These are phyloP conservation scores for Eilema sororculum DNA, from an alignment of 2,888 invertebrate species.

Conservation along the genomic window DNA sequence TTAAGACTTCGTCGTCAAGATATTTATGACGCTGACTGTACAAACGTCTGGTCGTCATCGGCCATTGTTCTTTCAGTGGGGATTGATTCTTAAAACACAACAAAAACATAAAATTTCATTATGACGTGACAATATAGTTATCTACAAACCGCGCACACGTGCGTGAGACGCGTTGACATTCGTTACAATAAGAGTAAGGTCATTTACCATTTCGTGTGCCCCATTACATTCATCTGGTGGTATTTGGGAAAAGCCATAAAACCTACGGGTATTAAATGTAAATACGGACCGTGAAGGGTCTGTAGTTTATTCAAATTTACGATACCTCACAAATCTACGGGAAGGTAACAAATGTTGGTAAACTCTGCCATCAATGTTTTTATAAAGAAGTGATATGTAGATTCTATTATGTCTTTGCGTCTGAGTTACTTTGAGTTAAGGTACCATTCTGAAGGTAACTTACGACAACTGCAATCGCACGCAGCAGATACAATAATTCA, in stretches of 20 bases:
- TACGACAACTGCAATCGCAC: too few species aligned
- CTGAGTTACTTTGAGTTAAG: too few species aligned
- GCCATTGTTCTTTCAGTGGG: too few species aligned
- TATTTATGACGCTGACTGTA: too few species aligned
- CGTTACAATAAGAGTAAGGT: not conserved
- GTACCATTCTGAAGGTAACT: too few species aligned
- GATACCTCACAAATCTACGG: constrained; percentile 27
- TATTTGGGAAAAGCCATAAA: constrained; percentile 14
- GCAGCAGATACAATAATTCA: too few species aligned
- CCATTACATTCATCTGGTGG: constrained; percentile 1
- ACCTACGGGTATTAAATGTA: constrained; percentile 23
- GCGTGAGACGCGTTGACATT: not conserved
- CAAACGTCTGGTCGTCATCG: too few species aligned
- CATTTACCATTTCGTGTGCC: not conserved
- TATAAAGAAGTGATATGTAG: not conserved
- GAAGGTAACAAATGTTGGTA: constrained; percentile 22
- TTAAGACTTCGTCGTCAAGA: too few species aligned
- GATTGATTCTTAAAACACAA: too few species aligned
- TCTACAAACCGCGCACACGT: not conserved
- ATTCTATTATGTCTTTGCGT: not conserved
- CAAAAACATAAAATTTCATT: too few species aligned
- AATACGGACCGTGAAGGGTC: constrained; percentile 18
- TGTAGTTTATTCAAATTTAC: constrained; percentile 28
- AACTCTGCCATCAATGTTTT: constrained; percentile 3
- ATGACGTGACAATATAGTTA: too few species aligned